These are phyloP conservation scores for Calameuta idolon DNA, from an alignment of 2,888 invertebrate genomes.

Conservation along the genomic window DNA sequence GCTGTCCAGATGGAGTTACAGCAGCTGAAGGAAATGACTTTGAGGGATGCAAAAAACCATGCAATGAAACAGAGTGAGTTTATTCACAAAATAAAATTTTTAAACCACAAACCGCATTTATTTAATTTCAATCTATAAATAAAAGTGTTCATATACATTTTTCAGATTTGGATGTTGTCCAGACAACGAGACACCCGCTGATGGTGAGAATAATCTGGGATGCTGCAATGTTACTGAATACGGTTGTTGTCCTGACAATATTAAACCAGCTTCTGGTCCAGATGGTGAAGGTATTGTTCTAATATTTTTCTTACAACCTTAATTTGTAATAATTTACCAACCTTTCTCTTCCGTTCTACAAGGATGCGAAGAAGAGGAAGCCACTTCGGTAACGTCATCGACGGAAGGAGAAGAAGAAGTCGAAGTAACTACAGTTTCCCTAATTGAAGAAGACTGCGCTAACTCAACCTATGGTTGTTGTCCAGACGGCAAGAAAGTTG, in stretches of 20 bases:
- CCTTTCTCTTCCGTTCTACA: neutral
- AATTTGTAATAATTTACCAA: constrained; percentile 2
- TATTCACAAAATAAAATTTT: constrained; percentile 8
- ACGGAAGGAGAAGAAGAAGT: constrained; percentile 37
- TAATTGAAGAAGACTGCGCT: constrained; percentile 67
- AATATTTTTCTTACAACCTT: neutral
- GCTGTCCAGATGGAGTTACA: constrained; percentile 84
- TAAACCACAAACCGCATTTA: constrained; percentile 7
- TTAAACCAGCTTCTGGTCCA: constrained; percentile 76
- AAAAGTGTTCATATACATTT: constrained; percentile 30
- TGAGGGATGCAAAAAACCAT: constrained; percentile 83
- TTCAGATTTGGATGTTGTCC: constrained; percentile 70
- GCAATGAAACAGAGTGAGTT: constrained; percentile 71
- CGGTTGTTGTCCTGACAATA: constrained; percentile 81
- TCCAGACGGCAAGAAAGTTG: constrained; percentile 74
- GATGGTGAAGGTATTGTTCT: constrained; percentile 66
- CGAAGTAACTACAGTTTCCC: constrained; percentile 43
- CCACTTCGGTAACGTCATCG: constrained; percentile 32
- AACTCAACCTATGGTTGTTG: constrained; percentile 80
- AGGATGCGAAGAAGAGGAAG: constrained; percentile 53
- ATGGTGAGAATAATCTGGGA: constrained; percentile 61
- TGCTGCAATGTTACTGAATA: constrained; percentile 67
- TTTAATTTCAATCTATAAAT: constrained; percentile 7
- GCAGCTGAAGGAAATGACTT: constrained; percentile 84
- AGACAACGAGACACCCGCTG: constrained; percentile 67